Percentiles rank a stretch among this genome's conserved stretches.
These are phyloP conservation scores for Sebastes steindachneri DNA, from an alignment of 2,797 vertebrate species.

Conservation along the genomic window DNA sequence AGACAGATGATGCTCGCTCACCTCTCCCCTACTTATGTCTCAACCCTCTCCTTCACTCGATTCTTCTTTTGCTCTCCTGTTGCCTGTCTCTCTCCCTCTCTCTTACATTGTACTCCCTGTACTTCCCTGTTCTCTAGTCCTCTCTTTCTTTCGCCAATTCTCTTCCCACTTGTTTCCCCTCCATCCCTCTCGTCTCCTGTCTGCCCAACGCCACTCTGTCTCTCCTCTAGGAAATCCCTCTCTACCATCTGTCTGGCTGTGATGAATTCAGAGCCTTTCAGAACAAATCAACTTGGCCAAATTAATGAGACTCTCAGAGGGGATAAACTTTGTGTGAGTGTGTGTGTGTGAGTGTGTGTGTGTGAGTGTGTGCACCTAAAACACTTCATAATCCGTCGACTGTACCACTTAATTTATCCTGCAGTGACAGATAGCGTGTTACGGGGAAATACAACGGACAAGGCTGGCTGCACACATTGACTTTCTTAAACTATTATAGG, in stretches of 20 bases:
- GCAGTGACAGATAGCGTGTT: constrained; percentile 40
- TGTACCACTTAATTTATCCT: constrained; percentile 53
- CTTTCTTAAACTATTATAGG: constrained; percentile 1
- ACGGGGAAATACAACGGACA: constrained; percentile 17
- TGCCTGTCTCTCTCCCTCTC: neutral
- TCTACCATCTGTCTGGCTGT: constrained; percentile 70
- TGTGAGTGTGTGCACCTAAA: constrained; percentile 31
- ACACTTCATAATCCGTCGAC: constrained; percentile 63
- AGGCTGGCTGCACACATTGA: constrained; percentile 6
- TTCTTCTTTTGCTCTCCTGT: constrained; percentile 6
- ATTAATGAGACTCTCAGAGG: constrained; percentile 67
- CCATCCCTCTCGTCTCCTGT: neutral
- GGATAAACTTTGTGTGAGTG: constrained; percentile 57
- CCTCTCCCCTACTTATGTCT: constrained; percentile 24
- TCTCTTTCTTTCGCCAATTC: neutral
- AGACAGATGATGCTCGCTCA: constrained; percentile 42
- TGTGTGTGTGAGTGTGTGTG: constrained; percentile 20
- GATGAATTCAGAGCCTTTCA: constrained; percentile 69
- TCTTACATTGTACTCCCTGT: neutral
- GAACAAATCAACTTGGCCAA: constrained; percentile 69
- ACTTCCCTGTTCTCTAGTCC: neutral
- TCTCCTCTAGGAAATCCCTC: constrained; percentile 73
- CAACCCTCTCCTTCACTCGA: neutral
- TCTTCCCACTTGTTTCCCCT: neutral
- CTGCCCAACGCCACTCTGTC: constrained; percentile 2